Conservation (phyloP, 2,113 vertebrate species). For the Stercorarius parasiticus region DNA sequence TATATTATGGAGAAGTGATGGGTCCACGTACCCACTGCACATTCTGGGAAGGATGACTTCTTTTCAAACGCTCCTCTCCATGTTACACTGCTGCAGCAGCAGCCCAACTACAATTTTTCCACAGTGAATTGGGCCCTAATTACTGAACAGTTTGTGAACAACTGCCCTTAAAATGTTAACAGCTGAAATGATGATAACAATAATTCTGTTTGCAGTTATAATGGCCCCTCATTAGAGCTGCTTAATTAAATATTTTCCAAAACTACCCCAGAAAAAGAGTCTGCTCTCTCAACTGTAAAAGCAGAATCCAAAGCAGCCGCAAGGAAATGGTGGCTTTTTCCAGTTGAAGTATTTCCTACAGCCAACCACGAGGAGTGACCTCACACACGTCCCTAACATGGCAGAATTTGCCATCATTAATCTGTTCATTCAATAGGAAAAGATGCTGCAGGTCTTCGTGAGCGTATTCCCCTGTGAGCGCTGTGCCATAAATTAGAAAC, state of each 20-base stretch:
- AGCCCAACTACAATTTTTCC: background rate
- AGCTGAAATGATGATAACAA: conserved; percentile 59
- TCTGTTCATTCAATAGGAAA: background rate
- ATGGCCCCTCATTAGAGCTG: conserved; percentile 67
- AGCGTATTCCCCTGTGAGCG: background rate
- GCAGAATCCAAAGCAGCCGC: conserved; percentile 37
- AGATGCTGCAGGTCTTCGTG: conserved; percentile 7
- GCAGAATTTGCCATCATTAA: conserved; percentile 23
- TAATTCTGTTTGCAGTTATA: conserved; percentile 63
- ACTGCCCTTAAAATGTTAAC: conserved; percentile 72
- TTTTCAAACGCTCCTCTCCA: background rate
- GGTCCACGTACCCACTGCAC: background rate
- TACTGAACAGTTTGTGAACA: conserved; percentile 69
- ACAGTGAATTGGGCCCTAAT: conserved; percentile 63
- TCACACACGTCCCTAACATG: background rate
- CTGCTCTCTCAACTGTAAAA: conserved; percentile 43
- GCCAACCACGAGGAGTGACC: background rate
- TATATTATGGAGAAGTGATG: fast-evolving
- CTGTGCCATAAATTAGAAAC: conserved; percentile 23
- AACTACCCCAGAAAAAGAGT: conserved; percentile 45
- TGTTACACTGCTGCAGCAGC: background rate
- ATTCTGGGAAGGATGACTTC: background rate
- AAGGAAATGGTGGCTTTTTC: conserved; percentile 49
- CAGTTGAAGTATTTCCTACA: background rate
- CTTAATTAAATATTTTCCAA: conserved; percentile 75